phyloP scores from a whole-genome alignment of 2,113 vertebrate species.

The Xiphias gladius region DNA sequence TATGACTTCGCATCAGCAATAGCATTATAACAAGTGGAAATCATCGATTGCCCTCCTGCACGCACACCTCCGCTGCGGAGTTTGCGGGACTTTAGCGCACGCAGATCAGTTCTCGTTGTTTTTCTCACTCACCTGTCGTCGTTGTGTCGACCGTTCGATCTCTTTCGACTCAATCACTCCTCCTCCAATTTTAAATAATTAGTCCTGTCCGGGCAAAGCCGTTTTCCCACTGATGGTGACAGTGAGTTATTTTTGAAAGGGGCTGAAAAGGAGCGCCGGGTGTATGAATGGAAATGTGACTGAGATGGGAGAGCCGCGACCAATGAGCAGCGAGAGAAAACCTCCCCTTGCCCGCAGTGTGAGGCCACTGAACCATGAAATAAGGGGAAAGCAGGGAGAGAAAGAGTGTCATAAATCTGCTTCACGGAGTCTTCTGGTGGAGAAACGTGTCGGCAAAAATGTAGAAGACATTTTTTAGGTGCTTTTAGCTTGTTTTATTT shows the following conservation, averaged over 20 bases:
- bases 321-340: conserved; percentile 84
- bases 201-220: conserved; percentile 73
- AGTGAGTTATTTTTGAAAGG: conserved; percentile 80
- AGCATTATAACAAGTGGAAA: not conserved
- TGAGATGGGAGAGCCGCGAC: conserved; percentile 72
- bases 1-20: not conserved
- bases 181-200: conserved; percentile 72
- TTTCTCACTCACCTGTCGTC: conserved; percentile 81
- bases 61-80: conserved; percentile 16
- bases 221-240: conserved; percentile 76
- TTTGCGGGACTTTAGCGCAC: not conserved
- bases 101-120: not conserved
- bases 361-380: conserved; percentile 85
- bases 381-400: conserved; percentile 74
- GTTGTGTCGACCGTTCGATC: conserved; percentile 43
- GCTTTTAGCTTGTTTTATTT: not conserved
- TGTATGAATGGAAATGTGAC: conserved; percentile 83
- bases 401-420: conserved; percentile 77
- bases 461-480: not conserved
- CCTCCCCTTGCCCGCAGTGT: conserved; percentile 76
- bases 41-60: conserved; percentile 11
- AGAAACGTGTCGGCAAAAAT: conserved; percentile 3
- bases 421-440: conserved; percentile 6
- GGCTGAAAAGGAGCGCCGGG: conserved; percentile 72
- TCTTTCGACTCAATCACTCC: conserved; percentile 61